Conservation (phyloP, 1,140 invertebrate species). For the Helicorthomorpha holstii region DNA sequence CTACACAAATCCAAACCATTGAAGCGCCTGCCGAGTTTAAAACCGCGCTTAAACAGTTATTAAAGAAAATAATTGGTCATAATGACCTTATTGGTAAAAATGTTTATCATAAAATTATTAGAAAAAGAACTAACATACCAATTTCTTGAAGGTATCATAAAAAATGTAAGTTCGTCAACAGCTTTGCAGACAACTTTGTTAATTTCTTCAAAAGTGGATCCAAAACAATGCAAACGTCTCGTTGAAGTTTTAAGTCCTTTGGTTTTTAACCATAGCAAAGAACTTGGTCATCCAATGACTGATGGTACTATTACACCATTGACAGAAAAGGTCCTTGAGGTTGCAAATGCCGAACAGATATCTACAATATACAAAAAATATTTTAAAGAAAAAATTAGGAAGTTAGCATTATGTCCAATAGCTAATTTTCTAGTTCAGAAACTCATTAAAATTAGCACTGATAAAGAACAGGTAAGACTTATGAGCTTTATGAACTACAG, state of each 20-base stretch:
- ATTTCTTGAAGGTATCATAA: too few relatives aligned
- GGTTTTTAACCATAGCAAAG: background rate
- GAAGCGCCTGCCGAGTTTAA: too few relatives aligned
- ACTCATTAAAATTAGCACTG: background rate
- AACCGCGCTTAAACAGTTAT: background rate
- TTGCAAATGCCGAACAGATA: background rate
- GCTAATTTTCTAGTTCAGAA: slow-evolving; percentile 1
- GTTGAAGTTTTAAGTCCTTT: background rate
- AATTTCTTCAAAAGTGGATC: background rate
- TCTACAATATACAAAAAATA: background rate
- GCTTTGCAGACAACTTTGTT: background rate
- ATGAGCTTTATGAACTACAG: background rate
- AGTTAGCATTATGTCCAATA: background rate
- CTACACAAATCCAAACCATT: too few relatives aligned
- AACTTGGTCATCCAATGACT: background rate
- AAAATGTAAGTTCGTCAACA: background rate
- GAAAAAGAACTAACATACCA: too few relatives aligned
- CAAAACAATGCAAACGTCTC: background rate
- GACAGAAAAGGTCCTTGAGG: background rate
- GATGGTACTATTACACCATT: background rate
- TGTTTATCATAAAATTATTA: too few relatives aligned
- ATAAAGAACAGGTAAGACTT: background rate
- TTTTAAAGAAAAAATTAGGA: background rate
- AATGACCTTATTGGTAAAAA: too few relatives aligned
- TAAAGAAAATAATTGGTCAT: too few relatives aligned